Percentiles rank a stretch among this genome's conserved stretches.
These are phyloP conservation scores for Astyanax mexicanus DNA, from an alignment of 2,797 vertebrate species.

Conservation along the genomic window DNA sequence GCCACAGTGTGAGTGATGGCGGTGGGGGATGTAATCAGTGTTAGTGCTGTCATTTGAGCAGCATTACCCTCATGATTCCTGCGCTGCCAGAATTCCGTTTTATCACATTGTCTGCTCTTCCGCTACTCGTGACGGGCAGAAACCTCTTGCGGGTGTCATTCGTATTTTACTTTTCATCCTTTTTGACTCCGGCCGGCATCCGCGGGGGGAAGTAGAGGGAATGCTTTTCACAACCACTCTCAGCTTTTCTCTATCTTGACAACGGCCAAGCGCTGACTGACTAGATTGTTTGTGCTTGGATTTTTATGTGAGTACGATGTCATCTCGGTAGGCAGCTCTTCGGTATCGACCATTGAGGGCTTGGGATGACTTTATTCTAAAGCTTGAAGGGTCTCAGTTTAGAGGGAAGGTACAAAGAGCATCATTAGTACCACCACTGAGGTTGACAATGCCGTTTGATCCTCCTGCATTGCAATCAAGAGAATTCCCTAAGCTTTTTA, in stretches of 20 bases:
- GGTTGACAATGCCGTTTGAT: not conserved
- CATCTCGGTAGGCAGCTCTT: not conserved
- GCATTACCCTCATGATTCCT: conserved; percentile 48
- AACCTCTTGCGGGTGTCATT: conserved; percentile 64
- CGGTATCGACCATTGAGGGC: not conserved
- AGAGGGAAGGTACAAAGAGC: not conserved
- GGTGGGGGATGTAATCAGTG: conserved; percentile 54
- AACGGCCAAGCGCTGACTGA: not conserved
- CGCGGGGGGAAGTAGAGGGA: conserved; percentile 48
- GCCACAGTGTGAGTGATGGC: not conserved
- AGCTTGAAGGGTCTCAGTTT: not conserved
- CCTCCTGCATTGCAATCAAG: not conserved
- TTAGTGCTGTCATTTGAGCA: conserved; percentile 58
- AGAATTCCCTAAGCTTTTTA: not conserved
- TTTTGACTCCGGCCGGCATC: conserved; percentile 52
- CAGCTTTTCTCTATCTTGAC: not conserved
- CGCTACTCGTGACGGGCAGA: conserved; percentile 55
- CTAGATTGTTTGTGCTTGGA: not conserved
- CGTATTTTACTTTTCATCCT: conserved; percentile 64
- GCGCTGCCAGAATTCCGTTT: conserved; percentile 20
- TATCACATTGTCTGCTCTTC: conserved; percentile 56
- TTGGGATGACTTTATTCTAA: not conserved
- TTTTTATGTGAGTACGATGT: not conserved
- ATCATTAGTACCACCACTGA: not conserved
- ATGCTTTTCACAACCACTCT: conserved; percentile 57